These are phyloP conservation scores for Tenthredo amoena DNA, from an alignment of 2,888 invertebrate species.

Conservation along the genomic window DNA sequence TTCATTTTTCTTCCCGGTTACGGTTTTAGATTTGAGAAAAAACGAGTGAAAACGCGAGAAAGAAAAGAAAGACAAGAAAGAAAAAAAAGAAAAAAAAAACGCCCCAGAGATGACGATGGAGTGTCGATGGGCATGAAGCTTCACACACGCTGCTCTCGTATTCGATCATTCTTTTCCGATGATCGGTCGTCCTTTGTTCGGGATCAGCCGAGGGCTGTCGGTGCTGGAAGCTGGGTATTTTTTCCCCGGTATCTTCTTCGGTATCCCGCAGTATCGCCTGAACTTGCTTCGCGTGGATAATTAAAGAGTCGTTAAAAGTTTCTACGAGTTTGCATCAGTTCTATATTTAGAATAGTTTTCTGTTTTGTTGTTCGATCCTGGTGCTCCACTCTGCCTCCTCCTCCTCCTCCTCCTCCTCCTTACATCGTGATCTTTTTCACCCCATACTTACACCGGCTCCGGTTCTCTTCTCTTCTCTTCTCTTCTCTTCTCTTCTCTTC, in stretches of 20 bases:
- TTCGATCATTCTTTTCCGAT: slow-evolving; percentile 5
- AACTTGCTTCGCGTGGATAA: slow-evolving; percentile 41
- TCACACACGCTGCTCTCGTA: neutral
- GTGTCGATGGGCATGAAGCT: neutral
- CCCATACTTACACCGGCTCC: slow-evolving; percentile 53
- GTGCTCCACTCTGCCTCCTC: slow-evolving; percentile 55
- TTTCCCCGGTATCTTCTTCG: neutral
- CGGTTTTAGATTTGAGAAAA: neutral
- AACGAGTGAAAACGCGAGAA: too few relatives aligned
- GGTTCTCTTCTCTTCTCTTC: slow-evolving; percentile 51
- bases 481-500: slow-evolving; percentile 51
- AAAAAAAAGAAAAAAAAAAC: neutral
- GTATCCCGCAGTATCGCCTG: slow-evolving; percentile 32
- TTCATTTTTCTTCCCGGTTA: neutral
- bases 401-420: slow-evolving; percentile 52
- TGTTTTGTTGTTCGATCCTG: slow-evolving; percentile 56
- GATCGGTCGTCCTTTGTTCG: neutral
- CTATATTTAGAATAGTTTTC: slow-evolving; percentile 55
- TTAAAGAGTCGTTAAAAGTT: slow-evolving; percentile 51
- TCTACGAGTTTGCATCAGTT: slow-evolving; percentile 47
- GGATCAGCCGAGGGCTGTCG: slow-evolving; percentile 15
- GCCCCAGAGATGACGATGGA: neutral
- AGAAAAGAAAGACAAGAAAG: neutral
- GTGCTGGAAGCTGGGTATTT: neutral
- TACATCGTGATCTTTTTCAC: slow-evolving; percentile 54